A percentile compares a stretch with the other conserved stretches of the same genome.
Conservation (phyloP, 2,797 vertebrate species). For the Periparus ater region DNA sequence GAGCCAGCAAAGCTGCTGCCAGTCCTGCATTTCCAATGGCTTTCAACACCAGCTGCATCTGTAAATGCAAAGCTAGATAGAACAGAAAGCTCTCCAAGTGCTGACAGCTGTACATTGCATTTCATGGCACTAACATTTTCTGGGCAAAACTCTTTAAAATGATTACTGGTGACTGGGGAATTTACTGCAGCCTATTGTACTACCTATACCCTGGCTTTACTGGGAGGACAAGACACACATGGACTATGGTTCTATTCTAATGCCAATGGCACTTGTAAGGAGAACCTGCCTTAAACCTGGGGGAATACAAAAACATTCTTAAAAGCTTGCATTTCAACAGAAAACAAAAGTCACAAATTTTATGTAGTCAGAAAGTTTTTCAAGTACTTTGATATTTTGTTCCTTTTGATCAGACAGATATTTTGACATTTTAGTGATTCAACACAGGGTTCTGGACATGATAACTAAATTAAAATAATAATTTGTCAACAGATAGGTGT, state of each 20-base stretch:
- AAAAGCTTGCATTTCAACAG: neutral
- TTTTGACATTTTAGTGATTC: neutral
- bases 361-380: neutral
- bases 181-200: neutral
- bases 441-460: neutral
- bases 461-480: neutral
- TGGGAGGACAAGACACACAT: neutral
- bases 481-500: neutral
- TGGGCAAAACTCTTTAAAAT: neutral
- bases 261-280: neutral
- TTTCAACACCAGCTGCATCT: constrained; percentile 84
- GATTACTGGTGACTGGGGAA: neutral
- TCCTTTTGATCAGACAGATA: neutral
- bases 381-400: neutral
- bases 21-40: constrained; percentile 83
- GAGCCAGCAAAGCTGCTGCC: constrained; percentile 69
- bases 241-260: neutral
- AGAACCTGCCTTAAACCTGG: neutral
- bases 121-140: neutral
- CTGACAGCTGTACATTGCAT: neutral
- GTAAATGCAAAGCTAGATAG: neutral
- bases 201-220: neutral
- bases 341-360: neutral
- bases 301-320: neutral
- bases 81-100: neutral